Percentiles rank a stretch among this genome's conserved stretches.
Conservation (phyloP, 2,888 invertebrate genomes). For the Odiellus spinosus region DNA sequence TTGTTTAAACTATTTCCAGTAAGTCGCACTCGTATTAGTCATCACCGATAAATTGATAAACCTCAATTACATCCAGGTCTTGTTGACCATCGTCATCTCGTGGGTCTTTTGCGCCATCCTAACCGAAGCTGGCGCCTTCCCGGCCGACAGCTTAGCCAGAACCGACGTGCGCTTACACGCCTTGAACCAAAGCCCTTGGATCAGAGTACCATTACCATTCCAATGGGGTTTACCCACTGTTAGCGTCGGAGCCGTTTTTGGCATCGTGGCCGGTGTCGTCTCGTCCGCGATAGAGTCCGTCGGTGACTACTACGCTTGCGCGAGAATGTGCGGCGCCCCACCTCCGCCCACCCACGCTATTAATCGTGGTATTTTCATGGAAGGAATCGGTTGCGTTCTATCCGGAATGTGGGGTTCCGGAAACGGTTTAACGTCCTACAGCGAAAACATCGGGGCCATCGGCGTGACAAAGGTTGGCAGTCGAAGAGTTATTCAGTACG, state of each 20-base stretch:
- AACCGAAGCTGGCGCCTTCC: constrained; percentile 6
- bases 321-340: constrained; percentile 35
- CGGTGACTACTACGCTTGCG: constrained; percentile 49
- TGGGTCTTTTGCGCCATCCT: constrained; percentile 13
- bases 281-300: constrained; percentile 61
- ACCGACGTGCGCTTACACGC: constrained; percentile 9
- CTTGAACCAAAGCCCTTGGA: constrained; percentile 53
- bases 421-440: constrained; percentile 34
- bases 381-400: constrained; percentile 32
- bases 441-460: constrained; percentile 32
- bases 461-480: constrained; percentile 14
- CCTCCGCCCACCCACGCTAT: constrained; percentile 35
- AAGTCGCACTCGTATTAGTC: background rate
- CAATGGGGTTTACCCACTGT: constrained; percentile 62
- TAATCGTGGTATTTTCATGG: constrained; percentile 33
- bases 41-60: background rate
- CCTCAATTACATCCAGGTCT: constrained; percentile 4
- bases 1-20: constrained; percentile 27
- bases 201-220: constrained; percentile 55
- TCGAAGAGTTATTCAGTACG: constrained; percentile 13
- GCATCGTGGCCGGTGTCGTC: constrained; percentile 59
- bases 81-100: constrained; percentile 12
- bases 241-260: constrained; percentile 49
- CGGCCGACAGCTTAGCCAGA: background rate
- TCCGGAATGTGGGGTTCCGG: constrained; percentile 34